Conservation (phyloP, 1,140 invertebrate species). For the Drosophila sp. region DNA sequence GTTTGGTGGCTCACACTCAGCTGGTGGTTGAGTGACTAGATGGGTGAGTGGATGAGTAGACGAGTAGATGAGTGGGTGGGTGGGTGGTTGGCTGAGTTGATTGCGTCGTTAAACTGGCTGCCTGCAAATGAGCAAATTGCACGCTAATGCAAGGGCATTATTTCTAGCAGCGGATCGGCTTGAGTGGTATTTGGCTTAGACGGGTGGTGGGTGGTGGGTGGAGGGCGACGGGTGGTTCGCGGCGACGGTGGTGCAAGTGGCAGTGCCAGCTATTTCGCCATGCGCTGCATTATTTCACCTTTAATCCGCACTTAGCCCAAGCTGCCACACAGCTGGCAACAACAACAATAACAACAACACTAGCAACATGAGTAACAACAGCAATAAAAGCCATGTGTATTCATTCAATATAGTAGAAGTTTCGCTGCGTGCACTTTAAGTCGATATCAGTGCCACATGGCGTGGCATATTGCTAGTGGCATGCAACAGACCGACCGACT, state of each 20-base stretch:
- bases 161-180: conserved; percentile 59
- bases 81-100: background rate
- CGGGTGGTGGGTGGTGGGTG: background rate
- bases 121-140: conserved; percentile 81
- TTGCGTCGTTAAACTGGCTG: conserved; percentile 47
- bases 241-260: conserved; percentile 14
- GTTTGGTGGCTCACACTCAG: background rate
- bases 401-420: conserved; percentile 67
- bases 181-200: conserved; percentile 55
- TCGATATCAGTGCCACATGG: conserved; percentile 56
- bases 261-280: conserved; percentile 12
- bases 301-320: conserved; percentile 76
- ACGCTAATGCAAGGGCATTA: conserved; percentile 79
- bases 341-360: conserved; percentile 36
- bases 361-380: conserved; percentile 23
- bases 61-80: background rate
- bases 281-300: conserved; percentile 74
- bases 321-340: conserved; percentile 31
- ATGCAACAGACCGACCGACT: conserved; percentile 2
- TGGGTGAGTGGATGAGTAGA: conserved; percentile 1
- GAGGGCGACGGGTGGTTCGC: conserved; percentile 14
- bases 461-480: conserved; percentile 10
- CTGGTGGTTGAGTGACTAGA: conserved; percentile 12
- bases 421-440: conserved; percentile 38
- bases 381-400: conserved; percentile 50